A percentile compares a stretch with the other conserved stretches of the same genome.
phyloP scores from a whole-genome alignment of 2,113 vertebrate genomes.

The Brienomyrus brachyistius region DNA sequence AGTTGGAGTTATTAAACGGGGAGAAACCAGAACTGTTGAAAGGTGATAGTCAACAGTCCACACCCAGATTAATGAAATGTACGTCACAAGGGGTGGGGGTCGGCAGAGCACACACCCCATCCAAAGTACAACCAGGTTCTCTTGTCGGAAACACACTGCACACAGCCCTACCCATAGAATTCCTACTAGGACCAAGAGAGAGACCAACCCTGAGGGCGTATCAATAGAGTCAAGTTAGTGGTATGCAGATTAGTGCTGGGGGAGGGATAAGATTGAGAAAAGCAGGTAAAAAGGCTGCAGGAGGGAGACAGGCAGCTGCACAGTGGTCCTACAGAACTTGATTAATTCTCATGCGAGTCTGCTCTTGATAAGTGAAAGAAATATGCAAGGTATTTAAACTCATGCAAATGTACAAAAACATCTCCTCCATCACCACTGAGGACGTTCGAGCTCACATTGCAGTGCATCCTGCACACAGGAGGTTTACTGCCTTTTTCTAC shows the following conservation, averaged over 20 bases:
- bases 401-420: neutral
- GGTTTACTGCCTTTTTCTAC: neutral
- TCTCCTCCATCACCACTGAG: neutral
- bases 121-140: neutral
- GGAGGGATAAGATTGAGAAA: neutral
- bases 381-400: neutral
- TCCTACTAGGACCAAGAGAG: neutral
- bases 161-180: neutral
- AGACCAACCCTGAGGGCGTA: neutral
- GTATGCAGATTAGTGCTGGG: neutral
- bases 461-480: neutral
- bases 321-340: neutral
- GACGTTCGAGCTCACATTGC: neutral
- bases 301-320: neutral
- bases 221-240: neutral
- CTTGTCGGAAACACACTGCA: neutral
- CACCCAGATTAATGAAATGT: neutral
- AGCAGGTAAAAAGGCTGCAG: neutral
- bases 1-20: neutral
- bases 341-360: neutral
- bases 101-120: neutral
- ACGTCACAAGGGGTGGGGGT: neutral
- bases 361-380: neutral
- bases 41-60: neutral
- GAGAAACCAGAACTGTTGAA: neutral